phyloP scores from a whole-genome alignment of 1,140 invertebrate species.

The Drosophila aff. region DNA sequence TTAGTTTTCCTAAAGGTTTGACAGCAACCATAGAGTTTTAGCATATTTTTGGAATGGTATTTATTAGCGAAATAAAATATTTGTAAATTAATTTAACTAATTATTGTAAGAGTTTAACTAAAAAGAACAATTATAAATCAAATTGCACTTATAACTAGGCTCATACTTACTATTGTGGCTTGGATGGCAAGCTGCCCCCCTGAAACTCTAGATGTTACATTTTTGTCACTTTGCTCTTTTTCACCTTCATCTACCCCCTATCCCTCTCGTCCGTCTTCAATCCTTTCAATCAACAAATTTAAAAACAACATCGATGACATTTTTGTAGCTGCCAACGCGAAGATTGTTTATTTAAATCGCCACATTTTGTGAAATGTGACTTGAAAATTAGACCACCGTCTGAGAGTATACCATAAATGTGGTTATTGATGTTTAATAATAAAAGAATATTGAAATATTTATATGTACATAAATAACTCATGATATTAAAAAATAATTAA shows the following conservation, averaged over 20 bases:
- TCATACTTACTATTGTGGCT: slow-evolving; percentile 1
- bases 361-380: slow-evolving; percentile 9
- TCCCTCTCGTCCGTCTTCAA: too few relatives aligned
- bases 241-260: not conserved
- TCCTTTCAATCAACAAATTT: slow-evolving; percentile 60
- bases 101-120: not conserved
- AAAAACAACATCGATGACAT: slow-evolving; percentile 29
- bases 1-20: too few relatives aligned
- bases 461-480: not conserved
- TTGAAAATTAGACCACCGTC: slow-evolving; percentile 2
- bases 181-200: slow-evolving; percentile 6
- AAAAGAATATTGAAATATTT: not conserved
- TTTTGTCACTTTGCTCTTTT: slow-evolving; percentile 33
- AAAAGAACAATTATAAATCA: not conserved
- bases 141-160: not conserved
- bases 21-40: too few relatives aligned
- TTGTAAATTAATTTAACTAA: not conserved
- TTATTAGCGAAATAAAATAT: too few relatives aligned
- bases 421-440: not conserved
- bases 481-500: not conserved
- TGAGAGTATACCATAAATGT: slow-evolving; percentile 1
- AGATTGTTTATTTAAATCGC: slow-evolving; percentile 47
- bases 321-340: slow-evolving; percentile 11
- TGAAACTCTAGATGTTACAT: slow-evolving; percentile 21
- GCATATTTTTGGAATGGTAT: not conserved